Evolutionary conservation across 2,113 vertebrate species (phyloP), one percentile per base, ranked within the genome.

Genomic region (Vulpes vulpes): DNA sequence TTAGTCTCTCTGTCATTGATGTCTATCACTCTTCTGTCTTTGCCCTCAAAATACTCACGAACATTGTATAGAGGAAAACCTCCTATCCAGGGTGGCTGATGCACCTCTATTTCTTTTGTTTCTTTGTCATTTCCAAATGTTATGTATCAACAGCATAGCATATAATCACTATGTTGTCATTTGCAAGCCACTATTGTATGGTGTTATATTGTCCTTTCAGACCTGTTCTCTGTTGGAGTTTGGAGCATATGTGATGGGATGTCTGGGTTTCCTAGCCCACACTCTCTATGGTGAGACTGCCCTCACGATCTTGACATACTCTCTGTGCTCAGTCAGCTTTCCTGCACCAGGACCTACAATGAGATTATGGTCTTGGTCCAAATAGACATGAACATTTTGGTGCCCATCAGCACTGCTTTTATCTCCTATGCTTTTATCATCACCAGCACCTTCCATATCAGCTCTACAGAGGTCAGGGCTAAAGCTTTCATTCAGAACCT

Each of bases 11-110:
- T 16, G 93, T 78, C n/a, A 53, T 93, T 23, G 78, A 84, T 53
- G 16, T 78, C 79, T 92, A 65, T 53, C 76, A 84, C 14, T 89
- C 91, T 35, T 78, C 78, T 23, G 67, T 93, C 16, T 59, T 96
- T 76, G 82, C 51, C 19, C 95, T 79, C 2, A 76, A 93, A 84
- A 96, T 93, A 57, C 43, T 93, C 43, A 76, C 84, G 32, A 89
- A 78, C 55, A 78, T 89, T 60, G 30, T 93, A 5, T 0, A 32
- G 85, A 84, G 85, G 78, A 79, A 35, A 93, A 93, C 19, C 55
- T 88, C 90, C 27, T 96, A 64, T 25, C 14, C 89, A 62, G 95
- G 43, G 1, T 92, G 64, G 20, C 23, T 81, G 38, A 43, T 64
- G 38, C 89, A 87, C 11, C 55, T 92, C 5, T 92, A 87, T 55